Base-by-base conservation (phyloP, 2,113 vertebrate genomes). In the Myiopsitta monachus region DNA sequence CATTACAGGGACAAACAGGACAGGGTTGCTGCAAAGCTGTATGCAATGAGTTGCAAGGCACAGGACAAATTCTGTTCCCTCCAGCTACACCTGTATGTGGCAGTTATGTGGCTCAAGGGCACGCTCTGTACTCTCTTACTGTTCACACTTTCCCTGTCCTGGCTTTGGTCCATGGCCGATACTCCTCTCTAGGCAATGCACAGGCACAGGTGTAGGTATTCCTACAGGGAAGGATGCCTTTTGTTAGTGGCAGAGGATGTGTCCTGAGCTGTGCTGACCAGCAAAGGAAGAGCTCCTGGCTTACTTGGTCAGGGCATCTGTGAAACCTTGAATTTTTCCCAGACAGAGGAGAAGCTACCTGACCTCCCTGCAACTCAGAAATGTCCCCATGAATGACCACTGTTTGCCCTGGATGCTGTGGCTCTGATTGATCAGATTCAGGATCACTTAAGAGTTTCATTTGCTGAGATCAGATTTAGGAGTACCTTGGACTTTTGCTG, bases 201-300 rank as follows among this genome's bases (percentile, higher is more conserved):
- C 0, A 3, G 51, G 14, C 24, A 70, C 30, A 85, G 78, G 33
- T 67, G 57, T 23, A 51, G 18, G 39, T 75, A 2, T 68, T 69
- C 51, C 57, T 55, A 0, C 2, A 73, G 18, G 30, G 24, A 5
- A 72, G 26, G 33, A 54, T 76, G 36, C 33, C 23, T 84, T 87
- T 46, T 84, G 3, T 67, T 70, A 59, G 12, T 3, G 2, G 47
- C 27, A 57, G 46, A 43, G 7, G 4, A 46, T 23, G 28, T 44
- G 44, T 55, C 44, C 39, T 81, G 54, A 87, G 10, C 7, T 81
- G 10, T 33, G 27, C 62, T 0, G 0, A 11, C 8, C 15, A 69
- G 39, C 0, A 4, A 54, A 94, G 59, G 54, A 86, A 55, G n/a
- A 90, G 8, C 12, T 83, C 33, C 39, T 49, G 52, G 18, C 14